Conservation (phyloP, 64 coral and sea anemone species). For the Acropora tenuis region DNA sequence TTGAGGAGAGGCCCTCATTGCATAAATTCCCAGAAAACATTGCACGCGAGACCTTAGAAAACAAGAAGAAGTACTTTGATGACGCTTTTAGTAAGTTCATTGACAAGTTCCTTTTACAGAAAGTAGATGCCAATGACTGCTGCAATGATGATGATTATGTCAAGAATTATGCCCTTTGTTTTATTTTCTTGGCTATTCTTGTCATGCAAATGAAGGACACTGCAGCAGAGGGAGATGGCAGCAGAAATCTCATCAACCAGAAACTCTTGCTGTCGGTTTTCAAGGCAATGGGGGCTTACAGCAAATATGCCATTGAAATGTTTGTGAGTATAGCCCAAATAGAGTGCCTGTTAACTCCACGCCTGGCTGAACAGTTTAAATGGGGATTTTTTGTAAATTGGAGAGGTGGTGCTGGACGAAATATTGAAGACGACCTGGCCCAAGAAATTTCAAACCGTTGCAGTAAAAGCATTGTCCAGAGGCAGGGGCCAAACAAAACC, state of each 20-base stretch:
- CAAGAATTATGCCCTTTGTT: conserved; percentile 71
- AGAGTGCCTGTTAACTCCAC: conserved; percentile 73
- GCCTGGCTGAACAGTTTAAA: conserved; percentile 80
- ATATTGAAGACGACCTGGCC: conserved; percentile 69
- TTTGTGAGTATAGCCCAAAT: conserved; percentile 75
- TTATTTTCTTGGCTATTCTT: conserved; percentile 67
- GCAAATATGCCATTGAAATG: conserved; percentile 84
- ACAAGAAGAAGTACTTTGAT: conserved; percentile 70
- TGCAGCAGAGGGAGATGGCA: conserved; percentile 64
- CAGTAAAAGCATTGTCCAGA: conserved; percentile 68
- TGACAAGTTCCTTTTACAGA: conserved; percentile 65
- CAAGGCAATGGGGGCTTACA: conserved; percentile 65
- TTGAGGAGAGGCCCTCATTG: conserved; percentile 47
- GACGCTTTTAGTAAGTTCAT: conserved; percentile 54
- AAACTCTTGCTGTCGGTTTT: conserved; percentile 69
- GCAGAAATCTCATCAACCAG: conserved; percentile 60
- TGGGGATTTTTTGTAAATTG: conserved; percentile 58
- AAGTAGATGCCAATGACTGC: conserved; percentile 13
- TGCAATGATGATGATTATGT: conserved; percentile 46
- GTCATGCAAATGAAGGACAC: conserved; percentile 79
- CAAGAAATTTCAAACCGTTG: conserved; percentile 67
- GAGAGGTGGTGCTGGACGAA: conserved; percentile 60
- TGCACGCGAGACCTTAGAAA: neutral
- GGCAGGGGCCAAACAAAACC: conserved; percentile 78
- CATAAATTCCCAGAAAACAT: conserved; percentile 53